Percentiles rank a stretch among this genome's conserved stretches.
These are phyloP conservation scores for Arctopsyche grandis DNA, from an alignment of 1,140 invertebrate genomes.

Conservation along the genomic window DNA sequence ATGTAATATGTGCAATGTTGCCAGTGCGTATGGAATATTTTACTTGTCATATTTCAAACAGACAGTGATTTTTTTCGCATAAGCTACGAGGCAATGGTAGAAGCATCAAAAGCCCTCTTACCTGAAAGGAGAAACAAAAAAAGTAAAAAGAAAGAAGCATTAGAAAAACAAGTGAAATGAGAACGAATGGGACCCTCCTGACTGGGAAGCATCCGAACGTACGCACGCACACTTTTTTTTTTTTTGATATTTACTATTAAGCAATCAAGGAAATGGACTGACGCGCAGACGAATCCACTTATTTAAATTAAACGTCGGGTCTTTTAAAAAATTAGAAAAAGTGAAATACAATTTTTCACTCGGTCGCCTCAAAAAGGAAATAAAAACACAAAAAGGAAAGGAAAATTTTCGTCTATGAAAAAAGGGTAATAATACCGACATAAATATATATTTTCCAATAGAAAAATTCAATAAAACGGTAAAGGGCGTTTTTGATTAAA, in stretches of 20 bases:
- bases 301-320: slow-evolving; percentile 40
- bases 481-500: too few relatives aligned
- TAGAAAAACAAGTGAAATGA: slow-evolving; percentile 9
- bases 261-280: slow-evolving; percentile 45
- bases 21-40: too few relatives aligned
- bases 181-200: background rate
- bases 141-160: slow-evolving; percentile 9
- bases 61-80: background rate
- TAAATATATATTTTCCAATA: background rate
- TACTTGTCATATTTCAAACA: too few relatives aligned
- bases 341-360: slow-evolving; percentile 20
- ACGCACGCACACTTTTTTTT: slow-evolving; percentile 1
- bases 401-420: slow-evolving; percentile 21
- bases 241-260: slow-evolving; percentile 42
- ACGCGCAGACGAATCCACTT: slow-evolving; percentile 42
- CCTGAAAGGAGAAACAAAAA: slow-evolving; percentile 44
- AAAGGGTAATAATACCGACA: background rate
- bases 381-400: background rate
- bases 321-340: slow-evolving; percentile 21
- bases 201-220: background rate
- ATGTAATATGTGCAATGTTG: too few relatives aligned
- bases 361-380: background rate
- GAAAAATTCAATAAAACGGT: background rate
- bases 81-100: background rate
- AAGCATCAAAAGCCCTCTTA: slow-evolving; percentile 19